These are phyloP conservation scores for Apostichopus parvimensis DNA, from an alignment of 35 echinoderm and acorn worm species.

Conservation along the genomic window DNA sequence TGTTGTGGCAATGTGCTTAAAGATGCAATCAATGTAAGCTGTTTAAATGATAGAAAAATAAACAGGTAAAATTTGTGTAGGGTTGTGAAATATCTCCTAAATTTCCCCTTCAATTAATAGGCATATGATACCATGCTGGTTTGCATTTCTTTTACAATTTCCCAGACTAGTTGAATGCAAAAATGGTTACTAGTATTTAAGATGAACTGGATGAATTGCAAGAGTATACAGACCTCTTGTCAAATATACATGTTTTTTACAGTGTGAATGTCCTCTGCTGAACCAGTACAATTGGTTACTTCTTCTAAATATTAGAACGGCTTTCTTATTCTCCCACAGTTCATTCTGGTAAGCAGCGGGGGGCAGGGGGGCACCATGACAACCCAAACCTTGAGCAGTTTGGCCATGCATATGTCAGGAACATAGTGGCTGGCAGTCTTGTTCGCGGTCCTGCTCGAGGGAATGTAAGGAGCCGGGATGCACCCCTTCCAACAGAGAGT, in stretches of 20 bases:
- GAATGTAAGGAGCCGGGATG: neutral
- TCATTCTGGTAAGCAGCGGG: neutral
- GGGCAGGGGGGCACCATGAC: neutral
- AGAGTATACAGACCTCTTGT: neutral
- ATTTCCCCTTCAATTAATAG: too few species aligned
- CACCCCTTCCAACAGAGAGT: neutral
- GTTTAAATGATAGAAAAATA: too few species aligned
- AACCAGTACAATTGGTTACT: neutral
- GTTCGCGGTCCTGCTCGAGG: neutral
- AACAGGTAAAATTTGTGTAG: too few species aligned
- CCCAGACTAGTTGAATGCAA: too few species aligned
- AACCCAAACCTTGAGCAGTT: neutral
- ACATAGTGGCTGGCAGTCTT: neutral
- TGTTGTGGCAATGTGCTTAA: too few species aligned
- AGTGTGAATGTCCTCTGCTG: neutral
- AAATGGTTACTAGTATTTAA: too few species aligned
- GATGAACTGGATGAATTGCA: neutral
- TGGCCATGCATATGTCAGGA: neutral
- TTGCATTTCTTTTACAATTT: too few species aligned
- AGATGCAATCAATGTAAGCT: too few species aligned
- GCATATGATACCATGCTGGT: too few species aligned
- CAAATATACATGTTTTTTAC: neutral
- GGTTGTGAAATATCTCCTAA: too few species aligned
- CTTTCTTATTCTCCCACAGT: conserved; percentile 13
- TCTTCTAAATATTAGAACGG: neutral